These are phyloP conservation scores for Penaeus japonicus DNA, from an alignment of 1,140 invertebrate genomes.

Conservation along the genomic window DNA sequence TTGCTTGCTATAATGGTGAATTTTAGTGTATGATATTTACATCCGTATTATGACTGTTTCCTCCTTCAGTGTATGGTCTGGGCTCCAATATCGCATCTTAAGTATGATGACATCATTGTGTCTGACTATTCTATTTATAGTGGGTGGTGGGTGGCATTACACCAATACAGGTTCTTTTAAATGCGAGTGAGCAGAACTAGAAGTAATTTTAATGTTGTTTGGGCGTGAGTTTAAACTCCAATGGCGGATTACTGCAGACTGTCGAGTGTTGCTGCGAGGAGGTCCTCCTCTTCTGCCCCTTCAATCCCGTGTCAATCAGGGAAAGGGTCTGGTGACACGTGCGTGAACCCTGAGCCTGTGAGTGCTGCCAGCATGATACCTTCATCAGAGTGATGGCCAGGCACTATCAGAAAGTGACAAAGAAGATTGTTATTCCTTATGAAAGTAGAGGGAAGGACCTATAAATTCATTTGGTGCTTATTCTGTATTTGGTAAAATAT, in stretches of 20 bases:
- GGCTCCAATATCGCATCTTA: no score
- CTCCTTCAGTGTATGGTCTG: no score
- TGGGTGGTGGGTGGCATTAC: neutral
- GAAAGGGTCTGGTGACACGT: slow-evolving; percentile 30
- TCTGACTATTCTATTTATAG: no score
- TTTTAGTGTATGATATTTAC: no score
- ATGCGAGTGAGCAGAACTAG: neutral
- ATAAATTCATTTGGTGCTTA: no score
- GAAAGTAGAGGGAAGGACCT: no score
- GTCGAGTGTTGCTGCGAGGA: slow-evolving; percentile 34
- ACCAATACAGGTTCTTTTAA: neutral
- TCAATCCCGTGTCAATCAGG: slow-evolving; percentile 16
- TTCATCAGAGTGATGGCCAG: neutral
- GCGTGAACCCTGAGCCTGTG: slow-evolving; percentile 30
- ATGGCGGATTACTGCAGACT: slow-evolving; percentile 21
- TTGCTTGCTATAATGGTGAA: no score
- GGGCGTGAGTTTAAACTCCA: slow-evolving; percentile 12
- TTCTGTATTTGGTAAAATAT: no score
- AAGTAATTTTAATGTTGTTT: neutral
- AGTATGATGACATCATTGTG: no score
- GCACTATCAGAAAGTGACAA: no score
- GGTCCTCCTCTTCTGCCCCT: slow-evolving; percentile 23
- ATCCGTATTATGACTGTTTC: no score
- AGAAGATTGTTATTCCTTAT: no score
- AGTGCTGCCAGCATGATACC: slow-evolving; percentile 23